Base-by-base conservation (phyloP, 2,888 invertebrate genomes). In the Clusia tigrina region DNA sequence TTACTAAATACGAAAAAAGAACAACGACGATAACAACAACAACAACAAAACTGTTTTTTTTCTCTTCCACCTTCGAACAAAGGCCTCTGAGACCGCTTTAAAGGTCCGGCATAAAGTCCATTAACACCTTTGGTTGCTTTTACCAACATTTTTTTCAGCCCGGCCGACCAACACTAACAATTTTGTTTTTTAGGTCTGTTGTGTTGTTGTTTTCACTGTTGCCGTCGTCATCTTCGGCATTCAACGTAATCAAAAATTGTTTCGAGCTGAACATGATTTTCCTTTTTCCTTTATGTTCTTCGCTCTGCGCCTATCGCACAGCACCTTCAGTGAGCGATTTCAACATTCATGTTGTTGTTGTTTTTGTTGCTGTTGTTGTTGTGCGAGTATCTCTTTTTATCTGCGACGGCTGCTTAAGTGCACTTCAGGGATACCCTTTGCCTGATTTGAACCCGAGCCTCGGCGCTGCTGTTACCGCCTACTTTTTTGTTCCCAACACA, bases 61-160 rank as follows among this genome's bases (percentile, higher is more conserved):
- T n/a, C n/a, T n/a, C n/a, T n/a, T n/a, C n/a, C 42, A 17, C 15
- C 10, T 15, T 15, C n/a, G n/a, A 17, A 42, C 6, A 5, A 42
- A 42, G n/a, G 42, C 42, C 42, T n/a, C 42, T 3, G 42, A 42
- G n/a, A 42, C 42, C 42, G 42, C 42, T 42, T 32, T 32, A n/a
- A 3, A 42, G 42, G 32, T 32, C 42, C 38, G 24, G 56, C 63
- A 51, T 55, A 66, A 69, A 69, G 63, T 71, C 71, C 74, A 74
- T 77, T 77, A 76, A 72, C 74, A 77, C 77, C 73, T 76, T 74
- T 69, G 53, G 55, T 48, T 23, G 57, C 42, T 48, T 26, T 60
- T 63, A 17, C 22, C 64, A 64, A 42, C 60, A 62, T 64, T 65
- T 68, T 52, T 67, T 65, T 52, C 65, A 66, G 26, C 56, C 65